Conservation (phyloP, 2,113 vertebrate genomes). For the Myotis brandtii region DNA sequence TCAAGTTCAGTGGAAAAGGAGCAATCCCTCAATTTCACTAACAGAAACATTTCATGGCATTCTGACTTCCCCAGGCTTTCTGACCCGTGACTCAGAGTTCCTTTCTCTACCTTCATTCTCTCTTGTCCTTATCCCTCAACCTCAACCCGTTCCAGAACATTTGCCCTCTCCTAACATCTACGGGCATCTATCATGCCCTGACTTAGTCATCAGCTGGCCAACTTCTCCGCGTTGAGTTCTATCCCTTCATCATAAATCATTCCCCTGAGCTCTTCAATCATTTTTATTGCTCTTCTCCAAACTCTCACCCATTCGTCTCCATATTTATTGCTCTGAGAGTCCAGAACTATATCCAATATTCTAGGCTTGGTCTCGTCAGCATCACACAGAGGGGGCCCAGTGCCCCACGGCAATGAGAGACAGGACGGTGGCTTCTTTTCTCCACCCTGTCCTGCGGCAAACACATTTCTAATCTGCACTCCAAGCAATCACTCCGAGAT, state of each 20-base stretch:
- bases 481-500: neutral
- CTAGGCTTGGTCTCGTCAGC: conserved; percentile 55
- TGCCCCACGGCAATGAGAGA: neutral
- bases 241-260: conserved; percentile 72
- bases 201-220: conserved; percentile 75
- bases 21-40: neutral
- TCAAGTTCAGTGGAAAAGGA: neutral
- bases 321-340: conserved; percentile 72
- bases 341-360: conserved; percentile 63
- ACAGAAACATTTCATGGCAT: neutral
- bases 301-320: conserved; percentile 77
- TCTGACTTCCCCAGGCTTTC: conserved; percentile 35
- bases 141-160: conserved; percentile 67
- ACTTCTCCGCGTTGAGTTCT: conserved; percentile 70
- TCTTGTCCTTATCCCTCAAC: conserved; percentile 56
- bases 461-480: neutral
- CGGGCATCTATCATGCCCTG: conserved; percentile 69
- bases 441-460: neutral
- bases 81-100: conserved; percentile 64
- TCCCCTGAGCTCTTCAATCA: conserved; percentile 72
- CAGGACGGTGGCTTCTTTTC: neutral
- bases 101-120: conserved; percentile 44
- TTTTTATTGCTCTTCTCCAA: conserved; percentile 80
- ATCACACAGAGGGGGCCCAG: neutral
- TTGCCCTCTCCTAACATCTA: conserved; percentile 23